phyloP scores from a whole-genome alignment of 2,797 vertebrate genomes.

The Sylvia borin region DNA sequence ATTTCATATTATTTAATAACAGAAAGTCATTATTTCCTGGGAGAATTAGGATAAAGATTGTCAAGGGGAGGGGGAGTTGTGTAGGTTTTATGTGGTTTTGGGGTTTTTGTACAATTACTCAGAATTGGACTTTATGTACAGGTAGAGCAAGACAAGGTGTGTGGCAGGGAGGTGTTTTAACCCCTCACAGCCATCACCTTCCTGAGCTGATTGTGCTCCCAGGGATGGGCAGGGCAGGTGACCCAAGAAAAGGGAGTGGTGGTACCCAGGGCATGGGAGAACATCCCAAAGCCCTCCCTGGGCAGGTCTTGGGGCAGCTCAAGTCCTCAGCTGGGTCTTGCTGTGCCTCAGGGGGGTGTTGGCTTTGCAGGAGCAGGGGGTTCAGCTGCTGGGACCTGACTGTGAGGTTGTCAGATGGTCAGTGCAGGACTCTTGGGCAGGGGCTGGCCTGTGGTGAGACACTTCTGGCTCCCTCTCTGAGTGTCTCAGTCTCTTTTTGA shows the following conservation, averaged over 20 bases:
- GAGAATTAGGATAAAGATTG: background rate
- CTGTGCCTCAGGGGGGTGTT: fast-evolving
- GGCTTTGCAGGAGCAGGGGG: background rate
- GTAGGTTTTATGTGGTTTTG: background rate
- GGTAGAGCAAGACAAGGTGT: background rate
- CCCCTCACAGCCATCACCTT: background rate
- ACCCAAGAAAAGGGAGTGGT: background rate
- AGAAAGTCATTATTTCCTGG: slow-evolving; percentile 49
- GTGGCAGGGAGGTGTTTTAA: background rate
- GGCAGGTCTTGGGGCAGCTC: background rate
- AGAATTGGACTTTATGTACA: background rate
- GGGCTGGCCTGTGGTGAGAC: background rate
- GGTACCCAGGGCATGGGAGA: background rate
- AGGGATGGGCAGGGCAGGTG: background rate
- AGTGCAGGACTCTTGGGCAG: background rate
- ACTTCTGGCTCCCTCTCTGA: background rate
- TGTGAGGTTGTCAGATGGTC: background rate
- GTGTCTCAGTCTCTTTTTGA: background rate
- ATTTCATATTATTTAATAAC: slow-evolving; percentile 52
- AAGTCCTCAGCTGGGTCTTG: background rate
- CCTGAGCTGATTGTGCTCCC: background rate
- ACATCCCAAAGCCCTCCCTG: background rate
- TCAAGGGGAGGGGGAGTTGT: no score
- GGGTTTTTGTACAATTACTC: background rate
- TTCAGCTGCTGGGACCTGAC: fast-evolving